Evolutionary conservation across 2,888 invertebrate genomes (phyloP), one percentile per base, ranked within the genome.

Genomic region (Melinaea marsaeus): DNA sequence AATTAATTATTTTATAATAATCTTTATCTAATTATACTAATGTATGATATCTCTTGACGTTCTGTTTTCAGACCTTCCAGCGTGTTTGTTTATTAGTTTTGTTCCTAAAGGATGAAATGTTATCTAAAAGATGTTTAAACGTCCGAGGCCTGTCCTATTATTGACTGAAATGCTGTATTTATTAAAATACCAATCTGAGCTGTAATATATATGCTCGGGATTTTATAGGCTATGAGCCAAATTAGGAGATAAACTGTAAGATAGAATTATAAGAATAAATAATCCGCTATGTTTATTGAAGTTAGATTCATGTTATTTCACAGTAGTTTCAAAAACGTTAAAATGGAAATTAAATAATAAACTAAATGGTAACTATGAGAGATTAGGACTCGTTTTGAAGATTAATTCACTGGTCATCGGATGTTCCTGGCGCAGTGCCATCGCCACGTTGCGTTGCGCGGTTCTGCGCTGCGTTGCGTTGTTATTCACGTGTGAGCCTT

Each of bases 351-450:
- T 42, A 42, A 42, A 42, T 9, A 9, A 68, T 66, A 65, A 66
- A 68, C 68, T 61, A 46, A 65, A 59, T 42, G 6, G 42, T 42
- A 42, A 9, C 9, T 51, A 54, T 63, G 65, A 64, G 60, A 57
- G 65, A 63, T 67, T 37, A 61, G 57, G 57, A 61, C 63, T 60
- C 59, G 57, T 65, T 63, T 58, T 56, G 60, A 57, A 66, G 60
- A 63, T 66, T 62, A 64, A 65, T 69, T 42, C 61, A 47, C 66
- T 60, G 59, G 64, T 66, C 64, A 67, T 65, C 63, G 61, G 60
- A 56, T 61, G 61, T 64, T 65, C 54, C 59, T 71, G 69, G 71
- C 68, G 54, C 22, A 13, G 55, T 60, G 71, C 69, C 71, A 69
- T 34, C 58, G 35, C 54, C 33, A 62, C 64, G 61, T 57, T 51